phyloP scores from a whole-genome alignment of 1,140 invertebrate genomes.

The Teleopsis dalmanni region DNA sequence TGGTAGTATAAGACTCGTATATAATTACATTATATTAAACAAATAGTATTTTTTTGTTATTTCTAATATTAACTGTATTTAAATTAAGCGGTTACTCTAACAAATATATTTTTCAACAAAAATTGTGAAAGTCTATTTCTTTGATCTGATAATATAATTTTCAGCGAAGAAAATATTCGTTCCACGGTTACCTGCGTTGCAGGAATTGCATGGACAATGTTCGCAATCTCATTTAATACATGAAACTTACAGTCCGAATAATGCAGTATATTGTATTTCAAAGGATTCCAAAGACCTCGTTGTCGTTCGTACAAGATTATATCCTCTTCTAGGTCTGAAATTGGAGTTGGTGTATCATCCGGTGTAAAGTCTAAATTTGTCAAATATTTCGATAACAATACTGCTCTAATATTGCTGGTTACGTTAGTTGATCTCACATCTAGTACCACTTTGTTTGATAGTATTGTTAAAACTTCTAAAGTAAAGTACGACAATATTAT shows the following conservation, averaged over 20 bases:
- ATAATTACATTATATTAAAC: too few species aligned
- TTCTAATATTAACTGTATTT: too few species aligned
- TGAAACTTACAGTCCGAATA: constrained; percentile 3
- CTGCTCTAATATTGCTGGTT: not conserved
- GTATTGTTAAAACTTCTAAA: too few species aligned
- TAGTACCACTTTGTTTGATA: not conserved
- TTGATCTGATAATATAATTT: too few species aligned
- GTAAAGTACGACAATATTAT: not conserved
- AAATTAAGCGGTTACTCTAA: too few species aligned
- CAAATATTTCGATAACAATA: not conserved
- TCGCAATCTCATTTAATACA: not conserved
- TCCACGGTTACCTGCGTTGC: not conserved
- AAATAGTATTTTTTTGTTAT: too few species aligned
- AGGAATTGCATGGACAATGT: not conserved
- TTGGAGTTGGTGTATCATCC: not conserved
- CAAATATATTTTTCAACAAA: too few species aligned
- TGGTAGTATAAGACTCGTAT: not conserved
- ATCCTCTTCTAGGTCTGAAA: not conserved
- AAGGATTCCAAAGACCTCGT: not conserved
- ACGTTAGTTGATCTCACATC: too few species aligned
- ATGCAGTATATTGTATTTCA: not conserved
- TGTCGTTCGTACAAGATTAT: constrained; percentile 3
- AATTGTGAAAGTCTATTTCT: too few species aligned
- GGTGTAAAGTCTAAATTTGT: constrained; percentile 6
- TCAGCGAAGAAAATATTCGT: not conserved